Evolutionary conservation across 2,797 vertebrate genomes (phyloP).

Genomic region (Chelmon rostratus): DNA sequence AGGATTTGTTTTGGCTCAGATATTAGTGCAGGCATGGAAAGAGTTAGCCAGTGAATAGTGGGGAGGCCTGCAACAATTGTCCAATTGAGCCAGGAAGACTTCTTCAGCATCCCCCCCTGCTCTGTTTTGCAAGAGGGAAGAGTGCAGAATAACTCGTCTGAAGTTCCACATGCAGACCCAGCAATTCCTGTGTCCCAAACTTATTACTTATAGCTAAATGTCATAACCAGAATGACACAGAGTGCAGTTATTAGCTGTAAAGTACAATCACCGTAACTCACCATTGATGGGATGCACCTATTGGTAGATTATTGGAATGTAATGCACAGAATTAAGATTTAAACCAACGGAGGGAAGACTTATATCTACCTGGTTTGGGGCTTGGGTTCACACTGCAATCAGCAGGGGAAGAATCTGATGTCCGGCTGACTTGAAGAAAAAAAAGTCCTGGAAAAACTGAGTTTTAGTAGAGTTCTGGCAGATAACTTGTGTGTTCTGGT

Average conservation of each 20-base stretch:
- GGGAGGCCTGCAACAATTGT: constrained; percentile 49
- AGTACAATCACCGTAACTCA: no score
- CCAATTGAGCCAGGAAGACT: constrained; percentile 46
- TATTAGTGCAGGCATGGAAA: constrained; percentile 52
- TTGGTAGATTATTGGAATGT: neutral
- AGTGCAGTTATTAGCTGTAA: neutral
- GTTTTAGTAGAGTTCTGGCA: constrained; percentile 62
- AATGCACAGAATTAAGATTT: neutral
- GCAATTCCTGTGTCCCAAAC: constrained; percentile 4
- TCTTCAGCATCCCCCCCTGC: constrained; percentile 42
- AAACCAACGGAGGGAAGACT: constrained; percentile 8
- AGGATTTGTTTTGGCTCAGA: constrained; percentile 60
- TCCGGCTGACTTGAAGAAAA: constrained; percentile 17
- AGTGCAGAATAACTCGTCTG: constrained; percentile 18
- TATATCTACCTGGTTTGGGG: constrained; percentile 21
- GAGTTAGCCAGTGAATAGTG: constrained; percentile 48
- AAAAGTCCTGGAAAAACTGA: constrained; percentile 71
- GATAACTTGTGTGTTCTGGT: constrained; percentile 69
- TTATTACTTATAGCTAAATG: neutral
- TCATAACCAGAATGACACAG: neutral
- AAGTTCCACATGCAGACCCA: constrained; percentile 44
- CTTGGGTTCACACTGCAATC: constrained; percentile 22
- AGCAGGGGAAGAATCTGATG: constrained; percentile 14
- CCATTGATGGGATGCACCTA: neutral
- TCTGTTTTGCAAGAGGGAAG: constrained; percentile 48